A percentile compares a stretch with the other conserved stretches of the same genome.
Evolutionary conservation across 2,113 vertebrate species (phyloP).

Genomic region (Chauna torquata): DNA sequence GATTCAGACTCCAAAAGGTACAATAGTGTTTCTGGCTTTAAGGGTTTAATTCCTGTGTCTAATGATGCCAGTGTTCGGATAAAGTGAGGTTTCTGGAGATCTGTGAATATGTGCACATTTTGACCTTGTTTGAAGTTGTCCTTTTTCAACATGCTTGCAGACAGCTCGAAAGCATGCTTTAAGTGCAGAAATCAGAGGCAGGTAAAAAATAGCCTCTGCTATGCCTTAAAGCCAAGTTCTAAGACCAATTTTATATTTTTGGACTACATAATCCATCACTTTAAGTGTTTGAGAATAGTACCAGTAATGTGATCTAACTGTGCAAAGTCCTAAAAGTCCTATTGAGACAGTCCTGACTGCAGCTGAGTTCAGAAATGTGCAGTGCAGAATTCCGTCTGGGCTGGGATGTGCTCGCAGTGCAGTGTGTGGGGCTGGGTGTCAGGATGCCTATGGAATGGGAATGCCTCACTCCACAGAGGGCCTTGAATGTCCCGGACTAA

Average conservation of each 20-base stretch:
- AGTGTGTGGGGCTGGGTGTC: neutral
- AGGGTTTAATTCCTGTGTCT: neutral
- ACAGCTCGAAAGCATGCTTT: conserved; percentile 17
- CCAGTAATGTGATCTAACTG: neutral
- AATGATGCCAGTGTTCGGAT: conserved; percentile 5
- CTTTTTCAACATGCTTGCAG: neutral
- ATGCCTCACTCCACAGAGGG: neutral
- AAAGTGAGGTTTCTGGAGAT: conserved; percentile 32
- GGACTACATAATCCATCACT: neutral
- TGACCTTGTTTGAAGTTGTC: conserved; percentile 42
- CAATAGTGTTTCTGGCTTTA: neutral
- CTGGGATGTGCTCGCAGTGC: neutral
- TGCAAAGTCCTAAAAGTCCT: neutral
- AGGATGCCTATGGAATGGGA: neutral
- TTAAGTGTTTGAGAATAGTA: neutral
- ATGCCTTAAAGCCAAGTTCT: neutral
- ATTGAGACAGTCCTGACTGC: neutral
- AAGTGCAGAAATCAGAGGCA: neutral
- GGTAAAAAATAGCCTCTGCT: neutral
- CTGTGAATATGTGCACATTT: neutral
- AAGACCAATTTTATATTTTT: neutral
- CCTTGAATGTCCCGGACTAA: neutral
- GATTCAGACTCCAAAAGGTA: conserved; percentile 10
- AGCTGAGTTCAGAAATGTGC: neutral
- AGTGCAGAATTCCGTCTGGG: neutral